A percentile compares a stretch with the other conserved stretches of the same genome.
phyloP scores from a whole-genome alignment of 2,888 invertebrate genomes.

The Coelinius sp. region DNA sequence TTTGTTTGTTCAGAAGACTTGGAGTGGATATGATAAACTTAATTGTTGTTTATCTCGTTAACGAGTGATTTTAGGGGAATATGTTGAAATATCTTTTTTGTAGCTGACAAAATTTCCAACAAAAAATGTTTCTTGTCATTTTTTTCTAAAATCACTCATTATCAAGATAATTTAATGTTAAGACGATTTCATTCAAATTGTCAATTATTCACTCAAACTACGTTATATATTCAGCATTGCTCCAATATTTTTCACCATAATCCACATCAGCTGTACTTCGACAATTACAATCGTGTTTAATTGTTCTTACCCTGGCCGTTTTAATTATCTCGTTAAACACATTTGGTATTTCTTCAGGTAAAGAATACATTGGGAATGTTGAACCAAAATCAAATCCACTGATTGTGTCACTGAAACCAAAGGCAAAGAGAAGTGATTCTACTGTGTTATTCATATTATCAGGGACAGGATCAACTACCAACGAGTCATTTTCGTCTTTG shows the following conservation, averaged over 20 bases:
- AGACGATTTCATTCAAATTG: background rate
- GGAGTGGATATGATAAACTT: no score
- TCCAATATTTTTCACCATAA: constrained; percentile 42
- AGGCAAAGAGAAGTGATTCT: constrained; percentile 44
- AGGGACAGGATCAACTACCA: constrained; percentile 18
- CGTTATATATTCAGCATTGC: constrained; percentile 23
- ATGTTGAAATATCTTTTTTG: no score
- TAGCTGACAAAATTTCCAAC: no score
- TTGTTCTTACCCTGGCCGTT: constrained; percentile 34
- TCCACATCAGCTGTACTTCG: constrained; percentile 39
- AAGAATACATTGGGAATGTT: constrained; percentile 41
- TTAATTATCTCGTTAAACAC: constrained; percentile 48
- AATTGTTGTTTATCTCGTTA: no score
- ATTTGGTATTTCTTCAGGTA: constrained; percentile 41
- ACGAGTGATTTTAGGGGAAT: no score
- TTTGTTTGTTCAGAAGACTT: no score
- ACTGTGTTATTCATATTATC: constrained; percentile 44
- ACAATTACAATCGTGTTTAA: constrained; percentile 9
- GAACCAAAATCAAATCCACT: constrained; percentile 46
- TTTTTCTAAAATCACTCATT: no score
- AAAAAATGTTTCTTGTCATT: no score
- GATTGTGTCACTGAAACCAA: constrained; percentile 39
- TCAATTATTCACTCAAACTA: background rate
- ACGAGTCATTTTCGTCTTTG: background rate
- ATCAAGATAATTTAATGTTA: no score